Evolutionary conservation across 2,888 invertebrate species (phyloP).

Genomic region (Nymphalis c-album): DNA sequence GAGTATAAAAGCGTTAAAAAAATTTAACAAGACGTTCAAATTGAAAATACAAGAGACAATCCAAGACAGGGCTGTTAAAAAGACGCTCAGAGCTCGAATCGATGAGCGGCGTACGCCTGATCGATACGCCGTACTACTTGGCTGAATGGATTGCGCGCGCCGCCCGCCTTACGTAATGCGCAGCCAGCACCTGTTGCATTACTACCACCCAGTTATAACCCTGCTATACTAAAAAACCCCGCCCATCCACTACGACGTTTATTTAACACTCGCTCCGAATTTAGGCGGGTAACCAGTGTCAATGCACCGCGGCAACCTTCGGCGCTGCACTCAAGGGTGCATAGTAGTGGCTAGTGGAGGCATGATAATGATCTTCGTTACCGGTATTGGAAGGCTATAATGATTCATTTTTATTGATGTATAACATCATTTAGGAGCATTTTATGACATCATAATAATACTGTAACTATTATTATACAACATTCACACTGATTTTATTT

Average conservation of each 20-base stretch:
- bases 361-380: conserved; percentile 77
- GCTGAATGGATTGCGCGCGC: conserved; percentile 78
- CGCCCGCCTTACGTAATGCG: conserved; percentile 73
- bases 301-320: conserved; percentile 79
- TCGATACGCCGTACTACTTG: conserved; percentile 74
- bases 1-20: conserved; percentile 15
- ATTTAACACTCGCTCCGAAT: conserved; percentile 43
- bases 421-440: not conserved
- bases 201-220: conserved; percentile 73
- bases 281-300: conserved; percentile 65
- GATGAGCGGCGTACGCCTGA: conserved; percentile 68
- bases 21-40: conserved; percentile 21
- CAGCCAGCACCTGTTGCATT: conserved; percentile 75
- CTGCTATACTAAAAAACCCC: conserved; percentile 51
- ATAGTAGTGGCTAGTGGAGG: conserved; percentile 61
- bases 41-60: conserved; percentile 51
- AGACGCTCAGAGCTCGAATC: conserved; percentile 66
- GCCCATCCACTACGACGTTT: conserved; percentile 43
- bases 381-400: conserved; percentile 48
- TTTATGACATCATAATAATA: not conserved
- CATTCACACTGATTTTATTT: not conserved
- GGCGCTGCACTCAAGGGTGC: conserved; percentile 79
- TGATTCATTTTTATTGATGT: conserved; percentile 21
- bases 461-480: not conserved
- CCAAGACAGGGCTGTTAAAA: conserved; percentile 59